Conservation (phyloP, 2,888 invertebrate species). For the Anoplius nigerrimus region DNA sequence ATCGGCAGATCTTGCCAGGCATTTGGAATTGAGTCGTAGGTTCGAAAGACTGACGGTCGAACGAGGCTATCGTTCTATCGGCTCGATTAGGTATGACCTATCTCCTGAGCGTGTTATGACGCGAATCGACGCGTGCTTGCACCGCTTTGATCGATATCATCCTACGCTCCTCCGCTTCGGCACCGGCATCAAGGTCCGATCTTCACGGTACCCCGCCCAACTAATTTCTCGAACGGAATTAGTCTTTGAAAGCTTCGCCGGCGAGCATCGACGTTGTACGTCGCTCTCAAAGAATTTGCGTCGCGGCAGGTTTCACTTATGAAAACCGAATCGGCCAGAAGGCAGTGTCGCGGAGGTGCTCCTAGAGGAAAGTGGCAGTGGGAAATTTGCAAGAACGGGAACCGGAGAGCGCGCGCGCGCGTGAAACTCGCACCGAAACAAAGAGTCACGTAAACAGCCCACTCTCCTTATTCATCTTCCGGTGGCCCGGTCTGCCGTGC, state of each 20-base stretch:
- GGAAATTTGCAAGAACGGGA: slow-evolving; percentile 54
- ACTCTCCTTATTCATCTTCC: slow-evolving; percentile 40
- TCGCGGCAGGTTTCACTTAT: not conserved
- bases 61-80: not conserved
- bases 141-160: no score
- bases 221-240: no score
- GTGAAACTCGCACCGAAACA: slow-evolving; percentile 44
- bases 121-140: no score
- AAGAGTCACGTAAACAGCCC: slow-evolving; percentile 40
- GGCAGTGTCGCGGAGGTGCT: not conserved
- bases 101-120: not conserved
- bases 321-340: not conserved
- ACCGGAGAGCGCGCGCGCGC: no score
- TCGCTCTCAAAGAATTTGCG: no score
- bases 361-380: slow-evolving; percentile 53
- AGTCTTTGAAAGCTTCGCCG: no score
- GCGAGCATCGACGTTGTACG: no score
- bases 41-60: not conserved
- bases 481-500: slow-evolving; percentile 50
- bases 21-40: no score
- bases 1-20: no score
- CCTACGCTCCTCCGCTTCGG: no score
- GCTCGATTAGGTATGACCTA: not conserved
- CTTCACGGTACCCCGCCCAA: no score
- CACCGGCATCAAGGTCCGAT: no score